Base-by-base conservation (phyloP, 2,888 invertebrate genomes). In the Erannis defoliaria region DNA sequence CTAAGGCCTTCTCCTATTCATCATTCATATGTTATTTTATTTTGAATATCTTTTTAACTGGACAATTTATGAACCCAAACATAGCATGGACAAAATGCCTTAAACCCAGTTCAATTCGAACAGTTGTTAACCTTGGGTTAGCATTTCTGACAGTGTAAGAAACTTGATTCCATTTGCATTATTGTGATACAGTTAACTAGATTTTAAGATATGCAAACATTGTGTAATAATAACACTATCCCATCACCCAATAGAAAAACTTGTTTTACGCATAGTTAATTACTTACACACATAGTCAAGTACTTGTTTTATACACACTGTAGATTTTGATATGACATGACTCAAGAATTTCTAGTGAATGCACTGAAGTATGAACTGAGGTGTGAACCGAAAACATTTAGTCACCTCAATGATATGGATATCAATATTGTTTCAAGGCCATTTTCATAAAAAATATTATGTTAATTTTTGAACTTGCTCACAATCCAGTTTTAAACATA, bases 111-210 rank as follows among this genome's bases (percentile, higher is more conserved):
- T n/a, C n/a, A n/a, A n/a, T n/a, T n/a, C n/a, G 6, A 6, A 9
- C 35, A n/a, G 35, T 2, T 35, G 2, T 12, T 35, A 14, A n/a
- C 33, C 12, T 10, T 10, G n/a, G 5, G 43, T 21, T 2, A 8
- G 4, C 26, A 26, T 26, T 26, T 26, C 26, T 26, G 5, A n/a
- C 5, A 35, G n/a, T 35, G 6, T 16, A 14, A 37, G 14, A 37
- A 37, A 37, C 16, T 16, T 16, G 14, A 37, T 33, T 48, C 33
- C 48, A n/a, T 56, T 26, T 50, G 57, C 67, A 70, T 45, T 29
- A 29, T 26, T 26, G 45, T 45, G 3, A 45, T 14, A 16, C 18
- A 2, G 10, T 37, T 19, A 29, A 29, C 26, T 45, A 19, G 45
- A n/a, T 45, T 10, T 9, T 29, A 29, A 29, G 9, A 16, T 29